Base-by-base conservation (phyloP, 2,888 invertebrate species). In the Tenthredo amoena region DNA sequence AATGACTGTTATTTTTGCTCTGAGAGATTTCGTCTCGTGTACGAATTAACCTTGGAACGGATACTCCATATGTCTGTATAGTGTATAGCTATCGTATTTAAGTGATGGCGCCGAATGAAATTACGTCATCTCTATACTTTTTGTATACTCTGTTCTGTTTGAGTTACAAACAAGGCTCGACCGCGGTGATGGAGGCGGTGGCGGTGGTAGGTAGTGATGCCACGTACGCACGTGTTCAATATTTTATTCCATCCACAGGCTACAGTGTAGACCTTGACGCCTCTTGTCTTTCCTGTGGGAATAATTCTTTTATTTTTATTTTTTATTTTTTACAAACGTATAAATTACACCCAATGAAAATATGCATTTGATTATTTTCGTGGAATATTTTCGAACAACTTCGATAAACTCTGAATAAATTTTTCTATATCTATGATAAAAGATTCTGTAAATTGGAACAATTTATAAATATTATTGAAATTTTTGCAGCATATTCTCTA, bases 61-160 rank as follows among this genome's bases (percentile, higher is more conserved):
- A 40, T 74, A 74, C 43, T 43, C 15, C 15, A n/a, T 37, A 71
- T 37, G 34, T 71, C 18, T 34, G 31, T 37, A 34, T 71, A 37
- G 1, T 37, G n/a, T 37, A n/a, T 21, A 40, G 72, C 31, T 34
- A 34, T 31, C 68, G 68, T 68, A 68, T 68, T 34, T 34, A 68
- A 68, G 68, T 68, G 68, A 68, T 68, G 68, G 68, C 68, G 68
- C 34, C 68, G 68, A 31, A 34, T 68, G 34, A 26, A 68, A 68
- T 68, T 68, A 68, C 68, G 68, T 68, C 68, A 68, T 68, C 68
- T 68, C 34, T 18, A 68, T 34, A 47, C 4, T 34, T 68, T 68
- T 15, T 68, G 26, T 34, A 62, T 68, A 34, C 34, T 68, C 68
- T 68, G 68, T 68, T 68, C 68, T 68, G 68, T 68, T 34, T 68